These are phyloP conservation scores for Smutsia temminckii DNA, from an alignment of 2,797 vertebrate genomes.

Conservation along the genomic window DNA sequence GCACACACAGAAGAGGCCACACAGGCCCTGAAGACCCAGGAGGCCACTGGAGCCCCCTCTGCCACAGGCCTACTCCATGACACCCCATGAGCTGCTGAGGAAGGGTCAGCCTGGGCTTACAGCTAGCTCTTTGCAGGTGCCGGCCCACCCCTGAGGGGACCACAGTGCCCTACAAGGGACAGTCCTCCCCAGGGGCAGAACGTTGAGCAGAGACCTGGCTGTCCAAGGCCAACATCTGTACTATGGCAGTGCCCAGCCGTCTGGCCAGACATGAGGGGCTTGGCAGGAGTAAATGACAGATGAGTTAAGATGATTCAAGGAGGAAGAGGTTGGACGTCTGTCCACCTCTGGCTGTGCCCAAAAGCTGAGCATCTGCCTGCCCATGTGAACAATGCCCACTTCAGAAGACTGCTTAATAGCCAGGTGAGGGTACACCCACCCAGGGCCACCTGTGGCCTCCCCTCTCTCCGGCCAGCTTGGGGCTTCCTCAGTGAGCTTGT, in stretches of 20 bases:
- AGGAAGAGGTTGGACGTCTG: too few species aligned
- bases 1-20: not conserved
- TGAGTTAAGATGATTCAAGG: not conserved
- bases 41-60: not conserved
- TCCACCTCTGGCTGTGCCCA: not conserved
- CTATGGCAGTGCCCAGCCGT: not conserved
- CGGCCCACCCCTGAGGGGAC: not conserved
- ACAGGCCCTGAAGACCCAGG: not conserved
- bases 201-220: not conserved
- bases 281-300: not conserved
- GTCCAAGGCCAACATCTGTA: not conserved
- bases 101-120: not conserved
- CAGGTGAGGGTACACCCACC: not conserved
- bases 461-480: too few species aligned
- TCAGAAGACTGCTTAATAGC: not conserved
- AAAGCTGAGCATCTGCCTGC: not conserved
- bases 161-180: too few species aligned
- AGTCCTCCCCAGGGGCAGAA: too few species aligned
- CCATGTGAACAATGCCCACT: rapidly evolving
- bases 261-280: not conserved
- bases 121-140: not conserved
- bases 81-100: not conserved
- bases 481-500: too few species aligned
- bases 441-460: not conserved
- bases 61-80: too few species aligned